phyloP scores from a whole-genome alignment of 2,113 vertebrate species.

The Sprattus sprattus region DNA sequence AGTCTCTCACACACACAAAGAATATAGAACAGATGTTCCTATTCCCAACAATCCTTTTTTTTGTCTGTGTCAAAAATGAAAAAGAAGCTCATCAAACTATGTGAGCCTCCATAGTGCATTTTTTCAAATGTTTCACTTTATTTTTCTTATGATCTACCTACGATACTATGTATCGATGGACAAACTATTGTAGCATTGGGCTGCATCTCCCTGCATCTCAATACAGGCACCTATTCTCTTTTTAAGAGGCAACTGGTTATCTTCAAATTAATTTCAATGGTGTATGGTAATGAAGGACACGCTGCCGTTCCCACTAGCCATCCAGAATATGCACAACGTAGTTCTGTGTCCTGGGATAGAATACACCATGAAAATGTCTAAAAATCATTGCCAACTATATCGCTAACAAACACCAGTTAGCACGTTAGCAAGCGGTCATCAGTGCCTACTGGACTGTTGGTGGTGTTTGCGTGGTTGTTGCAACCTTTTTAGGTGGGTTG shows the following conservation, averaged over 20 bases:
- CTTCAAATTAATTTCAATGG: neutral
- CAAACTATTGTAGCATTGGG: neutral
- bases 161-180: no score
- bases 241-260: neutral
- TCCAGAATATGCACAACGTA: neutral
- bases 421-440: neutral
- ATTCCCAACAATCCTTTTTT: neutral
- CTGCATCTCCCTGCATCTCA: neutral
- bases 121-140: no score
- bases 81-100: neutral
- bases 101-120: neutral
- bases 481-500: neutral
- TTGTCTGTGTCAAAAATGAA: neutral
- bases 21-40: neutral
- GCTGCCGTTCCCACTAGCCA: neutral
- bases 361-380: neutral
- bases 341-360: neutral
- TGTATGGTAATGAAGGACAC: neutral
- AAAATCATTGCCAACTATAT: neutral
- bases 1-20: neutral
- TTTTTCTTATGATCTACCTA: no score
- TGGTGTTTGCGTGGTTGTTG: neutral
- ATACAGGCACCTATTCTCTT: neutral
- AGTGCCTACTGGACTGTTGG: neutral
- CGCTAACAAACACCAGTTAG: neutral